Evolutionary conservation across 2,113 vertebrate genomes (phyloP), one percentile per base, ranked within the genome.

Genomic region (Cebidichthys violaceus): DNA sequence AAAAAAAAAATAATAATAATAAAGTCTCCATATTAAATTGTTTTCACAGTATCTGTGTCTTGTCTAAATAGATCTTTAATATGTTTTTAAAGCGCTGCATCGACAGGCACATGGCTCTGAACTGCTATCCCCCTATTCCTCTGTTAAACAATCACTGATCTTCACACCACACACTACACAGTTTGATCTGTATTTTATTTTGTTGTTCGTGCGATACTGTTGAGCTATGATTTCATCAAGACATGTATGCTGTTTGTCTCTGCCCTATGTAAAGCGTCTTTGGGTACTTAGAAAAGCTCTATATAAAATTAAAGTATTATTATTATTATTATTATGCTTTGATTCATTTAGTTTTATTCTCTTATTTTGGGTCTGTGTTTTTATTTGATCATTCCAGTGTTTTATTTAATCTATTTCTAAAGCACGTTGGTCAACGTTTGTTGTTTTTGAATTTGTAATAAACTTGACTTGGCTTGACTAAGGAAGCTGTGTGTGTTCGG

Each of bases 11-110:
- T 3, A 45, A 33, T 33, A 33, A 77, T 69, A 86, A 82, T 90
- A 90, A 90, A 90, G 43, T 24, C 20, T 60, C 3, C n/a, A 8
- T 24, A 24, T 62, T 77, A 27, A 54, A 79, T 24, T 45, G 24
- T 52, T n/a, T 4, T 31, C 11, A 43, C n/a, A n/a, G 20, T 61
- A 9, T 73, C 15, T 43, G 7, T 71, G 31, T 72, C 43, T 50
- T 77, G 24, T 75, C 4, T 66, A 1, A 33, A 11, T 11, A 29
- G 24, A 27, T 29, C 13, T 29, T 27, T 59, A 1, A 59, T 59
- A 13, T 57, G 24, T 59, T 47, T 47, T 47, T 47, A 45, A 18
- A 47, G 45, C 11, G 45, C 45, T 59, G 24, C 55, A 59, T 27
- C 7, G 15, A 47, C 45, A 14, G 24, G 54, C 11, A 27, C 54